Percentiles rank a stretch among this genome's conserved stretches.
Evolutionary conservation across 2,113 vertebrate species (phyloP).

Genomic region (Paralichthys olivaceus): DNA sequence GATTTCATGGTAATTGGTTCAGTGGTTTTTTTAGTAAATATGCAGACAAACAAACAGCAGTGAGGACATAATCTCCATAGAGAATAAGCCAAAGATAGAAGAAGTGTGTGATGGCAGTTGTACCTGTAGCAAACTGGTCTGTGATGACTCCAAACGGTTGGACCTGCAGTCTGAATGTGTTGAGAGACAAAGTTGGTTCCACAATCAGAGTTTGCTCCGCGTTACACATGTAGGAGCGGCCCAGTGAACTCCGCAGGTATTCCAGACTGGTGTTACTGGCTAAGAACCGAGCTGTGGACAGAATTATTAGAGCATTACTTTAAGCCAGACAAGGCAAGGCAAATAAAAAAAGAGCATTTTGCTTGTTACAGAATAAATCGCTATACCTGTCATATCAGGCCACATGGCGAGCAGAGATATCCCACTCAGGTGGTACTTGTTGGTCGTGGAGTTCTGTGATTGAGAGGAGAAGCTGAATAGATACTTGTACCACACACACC

Average conservation of each 20-base stretch:
- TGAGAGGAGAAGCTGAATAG: background rate
- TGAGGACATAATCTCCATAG: too few species aligned
- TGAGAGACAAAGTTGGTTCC: conserved; percentile 79
- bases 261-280: conserved; percentile 82
- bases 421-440: conserved; percentile 78
- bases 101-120: background rate
- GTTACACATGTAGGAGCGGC: conserved; percentile 92
- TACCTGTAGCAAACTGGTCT: conserved; percentile 91
- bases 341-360: background rate
- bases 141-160: conserved; percentile 90
- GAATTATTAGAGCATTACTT: background rate
- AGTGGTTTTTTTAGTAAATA: too few species aligned
- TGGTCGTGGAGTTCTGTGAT: conserved; percentile 79
- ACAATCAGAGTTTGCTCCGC: conserved; percentile 86
- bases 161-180: conserved; percentile 88
- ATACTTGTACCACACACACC: conserved; percentile 1
- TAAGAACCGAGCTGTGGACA: conserved; percentile 57
- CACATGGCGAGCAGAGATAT: conserved; percentile 66
- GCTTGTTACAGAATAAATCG: background rate
- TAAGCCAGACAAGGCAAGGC: background rate
- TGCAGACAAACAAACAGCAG: too few species aligned
- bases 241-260: conserved; percentile 86
- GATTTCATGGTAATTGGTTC: too few species aligned
- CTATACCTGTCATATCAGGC: conserved; percentile 75
- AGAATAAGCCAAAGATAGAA: background rate